Percentiles rank a stretch among this genome's conserved stretches.
Evolutionary conservation across 2,113 vertebrate genomes (phyloP).

Genomic region (Pimephales promelas): DNA sequence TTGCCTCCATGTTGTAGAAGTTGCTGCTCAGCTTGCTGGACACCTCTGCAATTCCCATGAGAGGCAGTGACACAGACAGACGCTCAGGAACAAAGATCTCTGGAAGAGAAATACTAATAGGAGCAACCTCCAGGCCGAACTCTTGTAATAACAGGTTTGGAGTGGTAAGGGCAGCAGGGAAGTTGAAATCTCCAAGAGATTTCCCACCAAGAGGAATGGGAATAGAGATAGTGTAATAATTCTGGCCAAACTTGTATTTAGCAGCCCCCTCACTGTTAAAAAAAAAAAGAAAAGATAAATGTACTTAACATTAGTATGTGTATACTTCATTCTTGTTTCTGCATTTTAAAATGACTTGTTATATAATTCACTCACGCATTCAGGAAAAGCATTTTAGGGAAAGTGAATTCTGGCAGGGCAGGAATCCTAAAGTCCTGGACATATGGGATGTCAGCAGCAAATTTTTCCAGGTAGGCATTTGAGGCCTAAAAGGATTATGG

Average conservation of each 20-base stretch:
- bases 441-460: slow-evolving; percentile 78
- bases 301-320: not conserved
- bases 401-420: slow-evolving; percentile 74
- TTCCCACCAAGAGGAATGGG: slow-evolving; percentile 88
- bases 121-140: slow-evolving; percentile 78
- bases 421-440: slow-evolving; percentile 78
- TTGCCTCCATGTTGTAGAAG: slow-evolving; percentile 86
- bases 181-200: slow-evolving; percentile 77
- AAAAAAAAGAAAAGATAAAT: not conserved
- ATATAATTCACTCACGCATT: slow-evolving; percentile 77
- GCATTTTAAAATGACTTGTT: not conserved
- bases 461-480: slow-evolving; percentile 81
- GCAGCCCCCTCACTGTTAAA: slow-evolving; percentile 80
- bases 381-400: slow-evolving; percentile 87
- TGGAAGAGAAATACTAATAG: slow-evolving; percentile 79
- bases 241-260: slow-evolving; percentile 80
- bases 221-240: slow-evolving; percentile 75
- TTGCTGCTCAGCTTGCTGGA: slow-evolving; percentile 85
- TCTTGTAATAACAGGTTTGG: slow-evolving; percentile 76
- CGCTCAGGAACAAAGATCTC: slow-evolving; percentile 78
- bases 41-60: slow-evolving; percentile 81
- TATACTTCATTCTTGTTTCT: not conserved
- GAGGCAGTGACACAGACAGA: slow-evolving; percentile 77
- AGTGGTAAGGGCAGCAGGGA: slow-evolving; percentile 75
- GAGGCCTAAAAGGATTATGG: slow-evolving; percentile 71